Base-by-base conservation (phyloP, 2,888 invertebrate genomes). In the Exocentrus adspersus region DNA sequence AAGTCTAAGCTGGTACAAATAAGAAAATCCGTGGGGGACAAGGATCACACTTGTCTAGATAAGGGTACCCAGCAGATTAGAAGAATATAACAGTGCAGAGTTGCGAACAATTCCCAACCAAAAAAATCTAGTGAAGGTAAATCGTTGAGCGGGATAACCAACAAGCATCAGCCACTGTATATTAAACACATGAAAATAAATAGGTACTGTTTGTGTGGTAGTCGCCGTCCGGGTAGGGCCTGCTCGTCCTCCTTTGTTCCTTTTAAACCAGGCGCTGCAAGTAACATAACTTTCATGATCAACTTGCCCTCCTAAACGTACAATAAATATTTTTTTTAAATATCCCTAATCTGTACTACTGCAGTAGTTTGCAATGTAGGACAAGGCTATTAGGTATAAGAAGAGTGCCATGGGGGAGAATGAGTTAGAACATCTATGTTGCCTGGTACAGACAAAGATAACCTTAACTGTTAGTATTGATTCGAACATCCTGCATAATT, bases 141-240 rank as follows among this genome's bases (percentile, higher is more conserved):
- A 80, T 82, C 81, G 81, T 80, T 82, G 83, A 82, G 82, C 82
- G 81, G 82, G 82, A 79, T 78, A 83, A 83, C 82, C 82, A 83
- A 82, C 82, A 83, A 83, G 82, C 82, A 83, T 83, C 82, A 83
- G 82, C 82, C 82, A 82, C 82, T 83, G 82, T 83, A n/a, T n/a
- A 82, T 82, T 74, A 75, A 83, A 83, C 83, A 83, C 82, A 83
- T 83, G 82, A 82, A 83, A 82, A 82, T 80, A 81, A 82, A 83
- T 83, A 83, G 79, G 82, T 83, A 83, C 83, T 83, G 82, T 83
- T 82, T 82, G 78, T 77, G 75, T 77, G 73, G 80, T 75, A 67
- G 76, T 77, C 75, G 73, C 67, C 69, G 69, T 76, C 77, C 78
- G 68, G 72, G 72, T 71, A 70, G 72, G 74, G 70, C 64, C 74